A percentile compares a stretch with the other conserved stretches of the same genome.
Evolutionary conservation across 2,797 vertebrate species (phyloP).

Genomic region (Gymnodraco acuticeps): DNA sequence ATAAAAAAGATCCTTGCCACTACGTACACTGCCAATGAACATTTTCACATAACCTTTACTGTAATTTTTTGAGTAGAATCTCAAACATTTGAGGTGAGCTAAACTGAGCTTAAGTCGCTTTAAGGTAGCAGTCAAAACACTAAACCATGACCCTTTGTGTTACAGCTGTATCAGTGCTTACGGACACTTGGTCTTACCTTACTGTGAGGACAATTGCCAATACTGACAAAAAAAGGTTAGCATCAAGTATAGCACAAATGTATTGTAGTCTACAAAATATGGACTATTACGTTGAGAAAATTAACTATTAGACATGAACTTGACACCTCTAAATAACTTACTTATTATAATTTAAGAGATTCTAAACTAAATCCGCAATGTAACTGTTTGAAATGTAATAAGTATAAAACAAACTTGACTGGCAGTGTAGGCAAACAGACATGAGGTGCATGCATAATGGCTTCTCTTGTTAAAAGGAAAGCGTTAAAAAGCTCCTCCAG

Average conservation of each 20-base stretch:
- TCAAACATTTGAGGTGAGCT: not conserved
- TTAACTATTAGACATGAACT: not conserved
- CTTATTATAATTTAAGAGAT: conserved; percentile 28
- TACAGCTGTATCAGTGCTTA: conserved; percentile 9
- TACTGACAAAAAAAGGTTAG: not conserved
- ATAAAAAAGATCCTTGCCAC: conserved; percentile 41
- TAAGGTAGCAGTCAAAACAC: conserved; percentile 4
- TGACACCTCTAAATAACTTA: conserved; percentile 4
- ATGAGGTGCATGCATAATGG: conserved; percentile 67
- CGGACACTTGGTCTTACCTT: not conserved
- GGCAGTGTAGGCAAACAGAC: conserved; percentile 65
- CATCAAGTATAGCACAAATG: conserved; percentile 12
- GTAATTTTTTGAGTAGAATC: conserved; percentile 10
- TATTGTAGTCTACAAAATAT: conserved; percentile 18
- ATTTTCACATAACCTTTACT: conserved; percentile 4
- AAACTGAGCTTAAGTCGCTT: not conserved
- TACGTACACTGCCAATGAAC: conserved; percentile 43
- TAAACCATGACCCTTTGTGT: conserved; percentile 4
- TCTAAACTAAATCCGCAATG: conserved; percentile 24
- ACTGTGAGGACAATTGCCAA: conserved; percentile 5
- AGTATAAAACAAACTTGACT: conserved; percentile 35
- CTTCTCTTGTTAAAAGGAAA: conserved; percentile 76
- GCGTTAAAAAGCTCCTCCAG: conserved; percentile 75
- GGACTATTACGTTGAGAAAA: not conserved
- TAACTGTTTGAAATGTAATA: conserved; percentile 19